A percentile compares a stretch with the other conserved stretches of the same genome.
These are phyloP conservation scores for Tenebrio molitor DNA, from an alignment of 1,140 invertebrate genomes.

Conservation along the genomic window DNA sequence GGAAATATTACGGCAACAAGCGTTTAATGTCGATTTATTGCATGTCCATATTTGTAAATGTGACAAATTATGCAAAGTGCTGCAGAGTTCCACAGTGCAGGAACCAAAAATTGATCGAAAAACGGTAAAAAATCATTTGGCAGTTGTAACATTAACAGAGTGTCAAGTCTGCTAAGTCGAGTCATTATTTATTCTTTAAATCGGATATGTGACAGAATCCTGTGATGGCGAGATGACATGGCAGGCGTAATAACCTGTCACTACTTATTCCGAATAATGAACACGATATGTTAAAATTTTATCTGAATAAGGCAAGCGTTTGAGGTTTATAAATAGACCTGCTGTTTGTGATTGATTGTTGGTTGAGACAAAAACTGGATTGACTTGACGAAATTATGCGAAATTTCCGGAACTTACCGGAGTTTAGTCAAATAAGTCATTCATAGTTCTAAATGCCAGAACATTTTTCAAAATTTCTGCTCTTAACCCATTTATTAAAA, in stretches of 20 bases:
- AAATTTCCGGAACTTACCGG: not conserved
- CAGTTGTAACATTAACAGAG: not conserved
- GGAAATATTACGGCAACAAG: not conserved
- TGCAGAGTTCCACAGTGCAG: no score
- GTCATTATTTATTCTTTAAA: not conserved
- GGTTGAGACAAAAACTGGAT: slow-evolving; percentile 9
- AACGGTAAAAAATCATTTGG: not conserved
- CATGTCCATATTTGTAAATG: not conserved
- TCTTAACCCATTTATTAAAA: slow-evolving; percentile 1
- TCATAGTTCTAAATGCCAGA: slow-evolving; percentile 11
- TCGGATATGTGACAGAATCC: slow-evolving; percentile 3
- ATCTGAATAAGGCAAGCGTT: not conserved
- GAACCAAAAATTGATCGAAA: no score
- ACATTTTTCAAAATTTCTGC: slow-evolving; percentile 19
- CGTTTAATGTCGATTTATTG: not conserved
- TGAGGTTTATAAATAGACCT: slow-evolving; percentile 13
- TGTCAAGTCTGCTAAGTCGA: not conserved
- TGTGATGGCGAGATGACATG: slow-evolving; percentile 19
- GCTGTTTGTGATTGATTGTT: slow-evolving; percentile 2
- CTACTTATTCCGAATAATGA: slow-evolving; percentile 20
- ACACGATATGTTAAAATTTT: slow-evolving; percentile 1
- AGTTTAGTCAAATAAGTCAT: no score
- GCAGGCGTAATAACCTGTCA: slow-evolving; percentile 23
- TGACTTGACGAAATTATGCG: not conserved
- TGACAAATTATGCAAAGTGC: slow-evolving; percentile 24